Base-by-base conservation (phyloP, 2,797 vertebrate genomes). In the Alfaro cultratus region DNA sequence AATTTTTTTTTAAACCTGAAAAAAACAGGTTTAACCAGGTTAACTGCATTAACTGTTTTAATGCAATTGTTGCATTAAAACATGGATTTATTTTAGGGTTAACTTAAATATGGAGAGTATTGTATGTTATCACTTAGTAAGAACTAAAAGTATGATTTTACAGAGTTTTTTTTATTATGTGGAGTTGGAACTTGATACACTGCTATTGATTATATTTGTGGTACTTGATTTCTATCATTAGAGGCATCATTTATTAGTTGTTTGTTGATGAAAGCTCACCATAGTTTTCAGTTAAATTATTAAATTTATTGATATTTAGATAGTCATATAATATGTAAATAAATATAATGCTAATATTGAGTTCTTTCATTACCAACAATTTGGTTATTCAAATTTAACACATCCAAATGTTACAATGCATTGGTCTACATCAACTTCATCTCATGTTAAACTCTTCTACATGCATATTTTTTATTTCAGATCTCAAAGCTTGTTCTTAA, bases 61-160 rank as follows among this genome's bases (percentile, higher is more conserved):
- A n/a, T n/a, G n/a, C 67, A 43, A 39, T 23, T 70, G 12, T 23
- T 70, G 39, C 39, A 26, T 43, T 43, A 43, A n/a, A 46, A 75
- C 29, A 70, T 26, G 10, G 18, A n/a, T 70, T 26, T 43, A 70
- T 41, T 70, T 70, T 43, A 26, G 11, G 34, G 34, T 34, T 34
- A 53, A 21, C 18, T 34, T 46, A 62, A 57, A 55, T 47, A 29
- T 75, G 21, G 31, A 43, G 72, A 68, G 39, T n/a, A 49, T 16
- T 82, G 57, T 85, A 49, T 88, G 36, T 53, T 36, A 26, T 36
- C 26, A 8, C 6, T 51, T 74, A 91, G 79, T 92, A 86, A 6
- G 11, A 87, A 83, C 79, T 73, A 84, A 76, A 76, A 0, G 41
- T 73, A 36, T 60, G 71, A 11, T 88, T 80, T 87, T 21, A 53